Evolutionary conservation across 1,140 invertebrate genomes (phyloP).

Genomic region (Tetramorium parvispinum): DNA sequence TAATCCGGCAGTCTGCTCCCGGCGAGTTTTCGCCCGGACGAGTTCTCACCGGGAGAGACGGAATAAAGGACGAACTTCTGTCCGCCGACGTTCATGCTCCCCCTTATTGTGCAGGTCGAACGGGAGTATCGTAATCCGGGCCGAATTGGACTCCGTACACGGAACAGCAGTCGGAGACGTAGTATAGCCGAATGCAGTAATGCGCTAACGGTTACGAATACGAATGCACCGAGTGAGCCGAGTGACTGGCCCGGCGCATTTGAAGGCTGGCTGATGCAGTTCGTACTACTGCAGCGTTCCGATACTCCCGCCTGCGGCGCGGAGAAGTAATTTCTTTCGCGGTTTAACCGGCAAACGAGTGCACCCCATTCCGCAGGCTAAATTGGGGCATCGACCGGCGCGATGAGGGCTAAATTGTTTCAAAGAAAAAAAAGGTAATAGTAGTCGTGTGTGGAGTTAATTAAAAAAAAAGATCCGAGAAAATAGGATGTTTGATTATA

Average conservation of each 20-base stretch:
- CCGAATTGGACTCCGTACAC: not conserved
- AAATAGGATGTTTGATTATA: not conserved
- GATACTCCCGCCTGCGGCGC: not conserved
- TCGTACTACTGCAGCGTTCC: not conserved
- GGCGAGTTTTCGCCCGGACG: not conserved
- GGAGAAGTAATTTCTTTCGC: slow-evolving; percentile 52
- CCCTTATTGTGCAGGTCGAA: not conserved
- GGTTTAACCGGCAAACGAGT: slow-evolving; percentile 18
- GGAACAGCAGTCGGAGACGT: slow-evolving; percentile 2
- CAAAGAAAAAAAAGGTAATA: not conserved
- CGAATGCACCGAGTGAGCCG: not conserved
- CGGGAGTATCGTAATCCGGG: slow-evolving; percentile 25
- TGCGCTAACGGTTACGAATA: not conserved
- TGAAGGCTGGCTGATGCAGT: slow-evolving; percentile 25
- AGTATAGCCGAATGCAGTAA: slow-evolving; percentile 33
- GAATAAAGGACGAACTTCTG: slow-evolving; percentile 41
- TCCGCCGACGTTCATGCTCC: not conserved
- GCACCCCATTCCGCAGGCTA: not conserved
- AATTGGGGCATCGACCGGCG: slow-evolving; percentile 24
- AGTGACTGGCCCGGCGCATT: not conserved
- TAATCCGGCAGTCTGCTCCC: slow-evolving; percentile 6
- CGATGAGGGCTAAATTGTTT: slow-evolving; percentile 20
- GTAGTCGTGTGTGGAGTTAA: too few relatives aligned
- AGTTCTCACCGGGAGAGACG: slow-evolving; percentile 35
- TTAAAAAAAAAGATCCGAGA: not conserved